Evolutionary conservation across 2,888 invertebrate species (phyloP).

Genomic region (Drosophila atripex): DNA sequence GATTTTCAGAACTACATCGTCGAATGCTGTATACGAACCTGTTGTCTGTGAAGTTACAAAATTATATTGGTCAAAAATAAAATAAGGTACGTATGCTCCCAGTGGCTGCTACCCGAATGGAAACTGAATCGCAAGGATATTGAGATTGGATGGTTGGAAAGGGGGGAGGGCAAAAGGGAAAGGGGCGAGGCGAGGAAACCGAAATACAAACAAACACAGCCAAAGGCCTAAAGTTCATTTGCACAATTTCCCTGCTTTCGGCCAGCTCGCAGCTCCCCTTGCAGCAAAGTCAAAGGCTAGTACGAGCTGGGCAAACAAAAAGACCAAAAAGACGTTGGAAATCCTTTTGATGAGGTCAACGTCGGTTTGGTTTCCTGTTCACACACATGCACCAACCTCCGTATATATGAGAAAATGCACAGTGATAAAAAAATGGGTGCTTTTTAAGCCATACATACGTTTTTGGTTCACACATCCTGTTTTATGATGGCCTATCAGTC

Average conservation of each 20-base stretch:
- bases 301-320: slow-evolving; percentile 71
- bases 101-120: slow-evolving; percentile 42
- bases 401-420: slow-evolving; percentile 12
- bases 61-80: slow-evolving; percentile 79
- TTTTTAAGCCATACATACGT: neutral
- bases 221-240: slow-evolving; percentile 81
- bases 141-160: slow-evolving; percentile 3
- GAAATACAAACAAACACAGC: slow-evolving; percentile 79
- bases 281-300: slow-evolving; percentile 75
- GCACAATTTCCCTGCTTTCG: slow-evolving; percentile 72
- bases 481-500: no score
- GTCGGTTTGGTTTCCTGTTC: slow-evolving; percentile 68
- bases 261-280: slow-evolving; percentile 18
- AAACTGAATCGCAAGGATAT: neutral
- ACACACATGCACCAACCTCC: slow-evolving; percentile 32
- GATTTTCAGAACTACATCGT: slow-evolving; percentile 56
- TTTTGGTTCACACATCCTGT: no score
- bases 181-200: slow-evolving; percentile 53
- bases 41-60: slow-evolving; percentile 69
- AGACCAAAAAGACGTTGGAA: slow-evolving; percentile 79
- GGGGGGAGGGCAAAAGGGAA: slow-evolving; percentile 18
- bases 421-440: neutral
- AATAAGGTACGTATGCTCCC: slow-evolving; percentile 69
- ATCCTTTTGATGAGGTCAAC: slow-evolving; percentile 80
- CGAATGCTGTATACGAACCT: slow-evolving; percentile 18